Evolutionary conservation across 1,140 invertebrate genomes (phyloP), one percentile per base, ranked within the genome.

Genomic region (Platorchestia sp.): DNA sequence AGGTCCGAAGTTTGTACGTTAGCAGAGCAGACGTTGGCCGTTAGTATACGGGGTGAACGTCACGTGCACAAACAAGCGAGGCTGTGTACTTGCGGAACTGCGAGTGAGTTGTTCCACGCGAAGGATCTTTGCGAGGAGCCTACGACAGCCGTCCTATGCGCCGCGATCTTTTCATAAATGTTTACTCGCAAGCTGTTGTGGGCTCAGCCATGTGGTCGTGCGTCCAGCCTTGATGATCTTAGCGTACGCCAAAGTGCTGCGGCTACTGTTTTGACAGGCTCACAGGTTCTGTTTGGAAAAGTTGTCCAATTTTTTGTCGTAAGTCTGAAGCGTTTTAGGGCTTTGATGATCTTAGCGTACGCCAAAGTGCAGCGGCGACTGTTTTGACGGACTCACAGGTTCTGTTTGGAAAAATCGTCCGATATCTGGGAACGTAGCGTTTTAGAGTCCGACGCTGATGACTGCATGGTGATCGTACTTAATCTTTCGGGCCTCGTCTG

Each of bases 61-160:
- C 91, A 93, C 91, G 91, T 93, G 91, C 91, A 93, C 91, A 93
- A 93, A 93, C 91, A 93, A 45, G 45, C 91, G 6, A 40, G 87
- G 27, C 42, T 42, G 87, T 89, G 87, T 89, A 89, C 87, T 44
- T 41, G 87, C 36, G n/a, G n/a, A 89, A 89, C 87, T 89, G n/a
- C 7, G 43, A 42, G 41, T 44, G 87, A 89, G 87, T n/a, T 86
- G 86, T 89, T 89, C 87, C 87, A 89, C 87, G 41, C 42, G 41
- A 89, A 41, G 87, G 41, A 89, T 41, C 41, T 89, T 41, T 89
- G n/a, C 36, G n/a, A 41, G n/a, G 87, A 44, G 87, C 87, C 87
- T 89, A 89, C 36, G 87, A 14, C 42, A 14, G 41, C 87, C n/a
- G 87, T 89, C 43, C n/a, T 44, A 44, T 89, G 41, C 87, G 87